These are phyloP conservation scores for Odontamblyopus lacepedii DNA, from an alignment of 2,797 vertebrate genomes.

Conservation along the genomic window DNA sequence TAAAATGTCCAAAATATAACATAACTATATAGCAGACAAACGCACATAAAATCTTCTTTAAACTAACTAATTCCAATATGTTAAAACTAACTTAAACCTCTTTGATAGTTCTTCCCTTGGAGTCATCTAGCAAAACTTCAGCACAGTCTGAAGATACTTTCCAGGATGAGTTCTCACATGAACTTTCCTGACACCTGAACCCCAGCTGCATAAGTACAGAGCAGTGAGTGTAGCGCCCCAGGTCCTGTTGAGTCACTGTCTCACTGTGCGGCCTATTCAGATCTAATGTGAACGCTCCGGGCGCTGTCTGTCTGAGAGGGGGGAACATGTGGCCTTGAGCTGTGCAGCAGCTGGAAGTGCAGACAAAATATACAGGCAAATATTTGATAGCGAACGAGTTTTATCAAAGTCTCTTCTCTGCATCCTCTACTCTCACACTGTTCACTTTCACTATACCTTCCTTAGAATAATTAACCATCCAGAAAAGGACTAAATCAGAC, in stretches of 20 bases:
- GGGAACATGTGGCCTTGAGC: constrained; percentile 2
- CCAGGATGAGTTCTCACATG: background rate
- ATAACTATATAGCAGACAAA: no score
- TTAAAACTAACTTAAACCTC: background rate
- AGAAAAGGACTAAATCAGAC: no score
- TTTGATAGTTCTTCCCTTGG: background rate
- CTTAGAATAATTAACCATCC: no score
- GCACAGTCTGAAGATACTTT: background rate
- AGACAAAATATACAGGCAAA: constrained; percentile 3
- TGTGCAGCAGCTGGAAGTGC: background rate
- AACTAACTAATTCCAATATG: no score
- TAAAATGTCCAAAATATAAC: no score
- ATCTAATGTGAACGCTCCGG: background rate
- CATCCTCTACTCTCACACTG: background rate
- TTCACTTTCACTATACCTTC: background rate
- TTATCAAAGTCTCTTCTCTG: background rate
- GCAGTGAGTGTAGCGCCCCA: background rate
- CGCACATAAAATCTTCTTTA: no score
- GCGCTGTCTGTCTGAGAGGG: background rate
- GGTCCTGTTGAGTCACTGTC: background rate
- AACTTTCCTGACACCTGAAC: background rate
- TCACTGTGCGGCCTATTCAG: background rate
- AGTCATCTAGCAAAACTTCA: no score
- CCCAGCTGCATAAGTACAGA: background rate
- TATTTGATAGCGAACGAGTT: background rate